Evolutionary conservation across 2,113 vertebrate genomes (phyloP).

Genomic region (Dasyurus viverrinus): DNA sequence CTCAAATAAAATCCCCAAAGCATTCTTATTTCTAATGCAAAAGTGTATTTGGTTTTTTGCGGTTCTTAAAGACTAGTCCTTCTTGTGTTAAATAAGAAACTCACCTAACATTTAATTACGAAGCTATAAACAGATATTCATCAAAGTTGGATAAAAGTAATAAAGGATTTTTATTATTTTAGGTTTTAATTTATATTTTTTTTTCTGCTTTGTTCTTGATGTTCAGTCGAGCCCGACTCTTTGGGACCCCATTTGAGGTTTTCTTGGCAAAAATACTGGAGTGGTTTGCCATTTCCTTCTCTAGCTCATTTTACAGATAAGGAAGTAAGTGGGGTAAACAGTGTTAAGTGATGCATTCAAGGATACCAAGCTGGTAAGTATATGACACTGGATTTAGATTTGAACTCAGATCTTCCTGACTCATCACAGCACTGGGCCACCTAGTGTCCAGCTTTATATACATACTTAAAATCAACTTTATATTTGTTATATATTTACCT

Average conservation of each 20-base stretch:
- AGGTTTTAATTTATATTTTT: background rate
- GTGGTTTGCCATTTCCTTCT: background rate
- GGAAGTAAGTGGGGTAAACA: background rate
- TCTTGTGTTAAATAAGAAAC: background rate
- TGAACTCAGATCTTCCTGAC: background rate
- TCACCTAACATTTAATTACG: background rate
- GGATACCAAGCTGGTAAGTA: background rate
- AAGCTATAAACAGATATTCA: background rate
- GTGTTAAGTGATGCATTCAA: background rate
- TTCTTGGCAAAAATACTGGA: background rate
- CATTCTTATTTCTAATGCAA: background rate
- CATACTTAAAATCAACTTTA: background rate
- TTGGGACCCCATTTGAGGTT: background rate
- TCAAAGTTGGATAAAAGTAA: background rate
- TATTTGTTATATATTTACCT: background rate
- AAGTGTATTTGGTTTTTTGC: background rate
- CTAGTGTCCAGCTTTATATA: background rate
- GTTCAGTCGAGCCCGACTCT: background rate
- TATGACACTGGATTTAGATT: background rate
- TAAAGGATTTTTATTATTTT: background rate
- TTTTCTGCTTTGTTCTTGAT: background rate
- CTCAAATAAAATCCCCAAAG: background rate
- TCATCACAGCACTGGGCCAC: background rate
- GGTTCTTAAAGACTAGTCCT: background rate
- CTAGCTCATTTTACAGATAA: background rate